Evolutionary conservation across 2,797 vertebrate genomes (phyloP).

Genomic region (Lophius americanus): DNA sequence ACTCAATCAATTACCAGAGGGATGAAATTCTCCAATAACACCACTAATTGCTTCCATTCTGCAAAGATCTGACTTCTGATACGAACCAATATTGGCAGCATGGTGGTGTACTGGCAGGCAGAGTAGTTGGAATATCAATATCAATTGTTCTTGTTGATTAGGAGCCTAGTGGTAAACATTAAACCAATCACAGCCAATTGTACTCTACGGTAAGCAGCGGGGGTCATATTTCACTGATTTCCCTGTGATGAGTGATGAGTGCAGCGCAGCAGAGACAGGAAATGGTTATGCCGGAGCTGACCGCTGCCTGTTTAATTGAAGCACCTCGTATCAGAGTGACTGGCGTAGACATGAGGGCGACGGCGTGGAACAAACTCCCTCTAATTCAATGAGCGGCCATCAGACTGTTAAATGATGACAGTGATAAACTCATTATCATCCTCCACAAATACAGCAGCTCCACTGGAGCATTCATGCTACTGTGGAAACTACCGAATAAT

Average conservation of each 20-base stretch:
- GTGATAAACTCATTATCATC: constrained; percentile 49
- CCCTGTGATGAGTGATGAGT: constrained; percentile 53
- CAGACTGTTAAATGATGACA: constrained; percentile 53
- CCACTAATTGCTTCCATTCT: constrained; percentile 69
- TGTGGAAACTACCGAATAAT: too few species aligned
- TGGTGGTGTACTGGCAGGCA: constrained; percentile 58
- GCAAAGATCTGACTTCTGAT: constrained; percentile 68
- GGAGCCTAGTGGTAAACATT: constrained; percentile 63
- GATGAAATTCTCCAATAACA: constrained; percentile 77
- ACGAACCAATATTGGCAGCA: constrained; percentile 68
- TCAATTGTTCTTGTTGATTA: constrained; percentile 75
- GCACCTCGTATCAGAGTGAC: constrained; percentile 41
- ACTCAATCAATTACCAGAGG: constrained; percentile 76
- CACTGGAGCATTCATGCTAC: neutral
- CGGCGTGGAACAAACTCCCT: constrained; percentile 30
- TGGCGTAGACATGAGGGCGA: constrained; percentile 41
- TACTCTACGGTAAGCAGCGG: constrained; percentile 39
- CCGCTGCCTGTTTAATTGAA: constrained; percentile 62
- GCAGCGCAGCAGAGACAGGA: constrained; percentile 41
- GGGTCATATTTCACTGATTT: constrained; percentile 53
- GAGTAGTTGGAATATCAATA: constrained; percentile 74
- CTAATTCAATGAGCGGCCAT: constrained; percentile 62
- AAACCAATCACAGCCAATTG: constrained; percentile 56
- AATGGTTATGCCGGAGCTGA: constrained; percentile 40
- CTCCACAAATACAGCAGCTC: constrained; percentile 39